Percentiles rank a stretch among this genome's conserved stretches.
Evolutionary conservation across 2,797 vertebrate genomes (phyloP).

Genomic region (Sarcoramphus papa): DNA sequence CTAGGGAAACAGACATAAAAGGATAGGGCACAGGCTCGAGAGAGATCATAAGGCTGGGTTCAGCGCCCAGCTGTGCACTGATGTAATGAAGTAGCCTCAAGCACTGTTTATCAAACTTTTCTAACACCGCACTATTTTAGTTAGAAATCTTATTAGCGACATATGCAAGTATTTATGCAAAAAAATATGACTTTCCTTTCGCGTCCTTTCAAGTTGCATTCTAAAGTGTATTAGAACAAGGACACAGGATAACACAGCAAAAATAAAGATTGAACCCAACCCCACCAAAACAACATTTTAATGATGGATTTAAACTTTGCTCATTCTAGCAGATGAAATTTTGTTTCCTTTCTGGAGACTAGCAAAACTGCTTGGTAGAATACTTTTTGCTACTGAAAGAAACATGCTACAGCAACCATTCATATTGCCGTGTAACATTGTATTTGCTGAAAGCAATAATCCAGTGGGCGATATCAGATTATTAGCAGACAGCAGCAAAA

Average conservation of each 20-base stretch:
- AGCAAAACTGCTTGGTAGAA: background rate
- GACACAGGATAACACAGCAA: background rate
- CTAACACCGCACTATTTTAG: conserved; percentile 8
- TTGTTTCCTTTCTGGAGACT: background rate
- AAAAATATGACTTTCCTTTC: conserved; percentile 46
- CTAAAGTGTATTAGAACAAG: conserved; percentile 43
- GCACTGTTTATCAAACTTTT: conserved; percentile 40
- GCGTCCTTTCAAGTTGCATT: conserved; percentile 45
- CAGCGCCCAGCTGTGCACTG: conserved; percentile 11
- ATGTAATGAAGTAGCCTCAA: conserved; percentile 48
- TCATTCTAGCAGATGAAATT: background rate
- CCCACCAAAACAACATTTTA: background rate
- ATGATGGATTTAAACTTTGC: background rate
- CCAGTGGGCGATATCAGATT: background rate
- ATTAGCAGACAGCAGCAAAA: background rate
- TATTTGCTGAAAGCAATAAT: background rate
- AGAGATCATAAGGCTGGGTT: background rate
- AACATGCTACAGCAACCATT: background rate
- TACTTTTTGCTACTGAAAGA: background rate
- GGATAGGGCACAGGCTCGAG: background rate
- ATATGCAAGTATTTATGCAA: conserved; percentile 41
- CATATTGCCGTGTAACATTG: background rate
- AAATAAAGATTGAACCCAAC: background rate
- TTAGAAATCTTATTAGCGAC: conserved; percentile 45
- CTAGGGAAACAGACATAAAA: background rate